phyloP scores from a whole-genome alignment of 2,888 invertebrate species.

The Cephus sareptanus region DNA sequence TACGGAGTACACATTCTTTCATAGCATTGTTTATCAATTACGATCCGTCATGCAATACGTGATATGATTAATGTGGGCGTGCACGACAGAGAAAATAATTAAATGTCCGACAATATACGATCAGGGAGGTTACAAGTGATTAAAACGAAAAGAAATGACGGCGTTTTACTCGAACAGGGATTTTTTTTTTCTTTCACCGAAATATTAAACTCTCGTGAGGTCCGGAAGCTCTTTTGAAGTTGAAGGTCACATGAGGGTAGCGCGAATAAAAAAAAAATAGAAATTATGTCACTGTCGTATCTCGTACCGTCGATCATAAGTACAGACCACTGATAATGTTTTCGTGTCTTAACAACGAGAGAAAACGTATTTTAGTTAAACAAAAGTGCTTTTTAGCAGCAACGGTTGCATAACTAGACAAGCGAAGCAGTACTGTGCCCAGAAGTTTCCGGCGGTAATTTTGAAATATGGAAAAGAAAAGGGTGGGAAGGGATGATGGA shows the following conservation, averaged over 20 bases:
- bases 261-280: not conserved
- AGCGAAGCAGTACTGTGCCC: conserved; percentile 13
- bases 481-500: not conserved
- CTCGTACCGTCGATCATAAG: not conserved
- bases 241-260: not conserved
- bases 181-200: not conserved
- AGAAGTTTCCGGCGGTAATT: conserved; percentile 19
- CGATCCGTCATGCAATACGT: not conserved
- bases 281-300: too few species aligned
- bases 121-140: not conserved
- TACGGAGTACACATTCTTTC: not conserved
- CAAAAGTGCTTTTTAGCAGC: conserved; percentile 21
- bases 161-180: not conserved
- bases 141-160: not conserved
- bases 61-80: not conserved
- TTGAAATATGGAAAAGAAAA: conserved; percentile 4
- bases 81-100: not conserved
- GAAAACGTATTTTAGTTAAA: conserved; percentile 13
- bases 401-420: conserved; percentile 14
- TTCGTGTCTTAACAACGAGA: conserved; percentile 17
- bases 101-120: not conserved
- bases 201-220: not conserved
- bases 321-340: conserved; percentile 12
- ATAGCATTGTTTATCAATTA: not conserved
- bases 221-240: not conserved